Base-by-base conservation (phyloP, 2,888 invertebrate genomes). In the Idaea biselata region DNA sequence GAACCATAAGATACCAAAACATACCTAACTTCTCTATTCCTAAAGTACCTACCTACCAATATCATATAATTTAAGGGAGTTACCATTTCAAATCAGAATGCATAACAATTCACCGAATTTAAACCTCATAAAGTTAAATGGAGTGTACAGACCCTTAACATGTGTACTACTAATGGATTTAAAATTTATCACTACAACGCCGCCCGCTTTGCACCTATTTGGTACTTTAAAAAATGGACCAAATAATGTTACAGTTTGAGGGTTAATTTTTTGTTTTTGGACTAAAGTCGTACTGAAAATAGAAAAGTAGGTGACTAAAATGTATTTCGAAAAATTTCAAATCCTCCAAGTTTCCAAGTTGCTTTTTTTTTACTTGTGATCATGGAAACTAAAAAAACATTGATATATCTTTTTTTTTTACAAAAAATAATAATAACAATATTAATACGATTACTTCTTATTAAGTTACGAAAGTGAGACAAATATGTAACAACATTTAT, bases 161-260 rank as follows among this genome's bases (percentile, higher is more conserved):
- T 91, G 91, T 92, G 92, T 89, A 90, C 83, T 83, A 78, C 91
- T 91, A 92, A 92, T 91, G 91, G 91, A 89, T 90, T 91, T 89
- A 88, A 89, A 91, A 92, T 92, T 91, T 92, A 92, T 92, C 86
- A 79, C 82, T 18, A 17, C 4, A 14, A 80, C 80, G 74, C 86
- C 86, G 84, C 89, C 91, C 85, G 89, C 88, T 89, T 86, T 82
- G 63, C 70, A 69, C 72, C 68, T 68, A 64, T 44, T 44, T 44
- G 11, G 14, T 44, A 64, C 33, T 60, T 58, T 62, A 44, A 25
- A 59, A 57, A 31, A 55, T 57, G 44, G 18, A 57, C 57, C 44
- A 8, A 44, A 44, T 44, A 44, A 44, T 0, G 44, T 14, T 14
- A 14, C 11, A 1, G 14, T 44, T 14, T 44, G 14, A 44, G 44